A percentile compares a stretch with the other conserved stretches of the same genome.
These are phyloP conservation scores for Camelus dromedarius DNA, from an alignment of 2,113 vertebrate species.

Conservation along the genomic window DNA sequence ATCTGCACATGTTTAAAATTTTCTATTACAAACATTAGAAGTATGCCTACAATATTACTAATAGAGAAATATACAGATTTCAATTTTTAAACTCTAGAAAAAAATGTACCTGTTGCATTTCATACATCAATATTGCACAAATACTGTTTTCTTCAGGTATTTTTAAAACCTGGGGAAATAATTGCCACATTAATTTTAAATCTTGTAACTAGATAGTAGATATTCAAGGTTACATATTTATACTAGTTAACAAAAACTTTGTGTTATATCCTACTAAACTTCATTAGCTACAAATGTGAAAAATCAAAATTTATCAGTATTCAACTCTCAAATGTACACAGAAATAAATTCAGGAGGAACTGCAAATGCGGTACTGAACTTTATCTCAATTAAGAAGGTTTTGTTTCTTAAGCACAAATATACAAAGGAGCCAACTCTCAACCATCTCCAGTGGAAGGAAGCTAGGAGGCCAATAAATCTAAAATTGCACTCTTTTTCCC, in stretches of 20 bases:
- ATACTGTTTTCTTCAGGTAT: neutral
- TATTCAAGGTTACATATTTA: conserved; percentile 46
- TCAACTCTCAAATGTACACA: conserved; percentile 11
- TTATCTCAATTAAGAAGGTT: neutral
- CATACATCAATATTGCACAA: neutral
- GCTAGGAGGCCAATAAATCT: neutral
- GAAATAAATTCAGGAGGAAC: conserved; percentile 48
- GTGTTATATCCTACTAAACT: conserved; percentile 8
- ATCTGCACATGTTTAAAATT: neutral
- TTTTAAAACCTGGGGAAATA: conserved; percentile 19
- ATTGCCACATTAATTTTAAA: conserved; percentile 25
- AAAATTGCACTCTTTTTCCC: neutral
- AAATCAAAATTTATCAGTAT: conserved; percentile 20
- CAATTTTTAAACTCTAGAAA: conserved; percentile 30
- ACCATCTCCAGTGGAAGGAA: conserved; percentile 4
- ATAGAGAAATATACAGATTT: neutral
- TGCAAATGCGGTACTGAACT: neutral
- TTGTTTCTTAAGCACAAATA: conserved; percentile 28
- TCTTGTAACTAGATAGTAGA: neutral
- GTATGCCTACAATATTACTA: neutral
- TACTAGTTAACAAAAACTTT: conserved; percentile 34
- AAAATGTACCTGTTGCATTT: neutral
- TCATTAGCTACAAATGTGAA: conserved; percentile 57
- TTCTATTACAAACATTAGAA: conserved; percentile 45
- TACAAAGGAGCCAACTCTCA: neutral